Evolutionary conservation across 1,140 invertebrate genomes (phyloP).

Genomic region (Drosophila ohnishii): DNA sequence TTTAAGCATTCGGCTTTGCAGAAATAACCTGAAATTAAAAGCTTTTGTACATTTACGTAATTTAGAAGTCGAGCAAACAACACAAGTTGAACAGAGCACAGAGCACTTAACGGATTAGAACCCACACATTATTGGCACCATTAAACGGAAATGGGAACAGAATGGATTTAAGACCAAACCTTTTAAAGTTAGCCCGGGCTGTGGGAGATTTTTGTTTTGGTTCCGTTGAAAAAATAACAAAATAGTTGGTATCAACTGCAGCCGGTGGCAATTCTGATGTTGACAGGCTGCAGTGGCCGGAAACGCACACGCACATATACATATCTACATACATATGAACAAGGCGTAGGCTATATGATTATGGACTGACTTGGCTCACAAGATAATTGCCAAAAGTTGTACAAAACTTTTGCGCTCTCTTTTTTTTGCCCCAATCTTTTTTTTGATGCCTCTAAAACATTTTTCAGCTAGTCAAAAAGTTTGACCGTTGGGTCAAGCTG

Average conservation of each 20-base stretch:
- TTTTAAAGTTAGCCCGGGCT: slow-evolving; percentile 24
- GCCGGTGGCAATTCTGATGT: slow-evolving; percentile 29
- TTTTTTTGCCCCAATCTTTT: slow-evolving; percentile 7
- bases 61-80: slow-evolving; percentile 18
- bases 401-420: slow-evolving; percentile 40
- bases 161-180: slow-evolving; percentile 30
- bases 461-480: slow-evolving; percentile 80
- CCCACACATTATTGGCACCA: slow-evolving; percentile 62
- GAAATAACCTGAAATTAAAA: not conserved
- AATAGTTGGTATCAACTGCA: slow-evolving; percentile 36
- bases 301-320: slow-evolving; percentile 14
- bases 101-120: slow-evolving; percentile 70
- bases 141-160: slow-evolving; percentile 27
- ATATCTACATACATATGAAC: not conserved
- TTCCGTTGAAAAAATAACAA: slow-evolving; percentile 39
- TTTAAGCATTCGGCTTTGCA: too few species aligned
- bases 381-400: slow-evolving; percentile 81
- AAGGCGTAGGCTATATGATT: slow-evolving; percentile 40
- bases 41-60: slow-evolving; percentile 1
- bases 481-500: slow-evolving; percentile 77
- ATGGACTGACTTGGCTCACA: slow-evolving; percentile 56
- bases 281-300: slow-evolving; percentile 50
- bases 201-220: slow-evolving; percentile 27
- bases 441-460: slow-evolving; percentile 59
- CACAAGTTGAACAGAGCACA: slow-evolving; percentile 6